A percentile compares a stretch with the other conserved stretches of the same genome.
Evolutionary conservation across 2,113 vertebrate species (phyloP).

Genomic region (Clarias gariepinus): DNA sequence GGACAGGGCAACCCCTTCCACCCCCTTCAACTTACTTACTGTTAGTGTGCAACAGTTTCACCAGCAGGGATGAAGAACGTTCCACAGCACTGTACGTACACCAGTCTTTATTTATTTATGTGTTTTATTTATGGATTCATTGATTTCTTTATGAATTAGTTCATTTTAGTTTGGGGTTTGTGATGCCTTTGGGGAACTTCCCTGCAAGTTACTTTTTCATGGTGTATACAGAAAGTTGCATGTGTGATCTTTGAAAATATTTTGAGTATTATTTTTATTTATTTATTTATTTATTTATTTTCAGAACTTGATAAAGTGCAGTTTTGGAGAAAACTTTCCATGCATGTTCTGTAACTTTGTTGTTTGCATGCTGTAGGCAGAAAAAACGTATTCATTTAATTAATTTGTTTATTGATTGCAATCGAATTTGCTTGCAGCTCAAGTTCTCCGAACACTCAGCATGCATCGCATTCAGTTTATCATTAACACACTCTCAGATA

Average conservation of each 20-base stretch:
- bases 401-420: no score
- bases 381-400: background rate
- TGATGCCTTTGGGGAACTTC: no score
- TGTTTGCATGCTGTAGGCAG: background rate
- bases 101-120: background rate
- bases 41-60: background rate
- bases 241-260: background rate
- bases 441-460: no score
- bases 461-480: background rate
- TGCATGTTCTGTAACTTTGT: background rate
- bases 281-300: background rate
- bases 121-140: background rate
- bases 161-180: background rate
- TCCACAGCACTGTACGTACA: constrained; percentile 44
- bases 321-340: background rate
- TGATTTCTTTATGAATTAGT: background rate
- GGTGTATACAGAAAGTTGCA: background rate
- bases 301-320: background rate
- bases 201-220: background rate
- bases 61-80: constrained; percentile 39
- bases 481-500: background rate
- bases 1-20: background rate
- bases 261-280: background rate
- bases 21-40: background rate
- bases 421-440: no score